Conservation (phyloP, 2,888 invertebrate genomes). For the Meloe dianella region DNA sequence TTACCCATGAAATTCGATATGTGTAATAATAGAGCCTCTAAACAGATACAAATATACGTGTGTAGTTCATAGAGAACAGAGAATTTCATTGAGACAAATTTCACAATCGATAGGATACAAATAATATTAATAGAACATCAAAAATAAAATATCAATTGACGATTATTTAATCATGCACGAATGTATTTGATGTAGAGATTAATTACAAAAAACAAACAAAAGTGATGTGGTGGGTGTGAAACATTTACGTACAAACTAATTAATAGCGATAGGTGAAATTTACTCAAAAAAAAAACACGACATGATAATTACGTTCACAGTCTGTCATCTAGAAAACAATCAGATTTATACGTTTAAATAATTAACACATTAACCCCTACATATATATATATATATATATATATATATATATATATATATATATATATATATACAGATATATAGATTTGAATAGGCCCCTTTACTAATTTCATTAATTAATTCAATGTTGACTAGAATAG, state of each 20-base stretch:
- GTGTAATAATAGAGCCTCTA: too few species aligned
- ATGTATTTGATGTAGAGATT: background rate
- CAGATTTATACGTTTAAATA: background rate
- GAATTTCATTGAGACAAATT: too few species aligned
- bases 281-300: background rate
- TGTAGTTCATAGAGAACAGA: too few species aligned
- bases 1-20: background rate
- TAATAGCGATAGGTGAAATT: background rate
- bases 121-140: background rate
- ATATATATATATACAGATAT: too few species aligned
- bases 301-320: too few species aligned
- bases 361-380: background rate
- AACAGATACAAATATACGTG: too few species aligned
- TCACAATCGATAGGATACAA: too few species aligned
- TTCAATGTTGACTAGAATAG: background rate
- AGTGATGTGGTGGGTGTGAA: background rate
- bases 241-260: background rate
- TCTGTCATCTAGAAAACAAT: too few species aligned
- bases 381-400: too few species aligned
- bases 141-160: background rate
- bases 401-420: too few species aligned
- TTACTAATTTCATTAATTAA: background rate
- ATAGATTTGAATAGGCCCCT: background rate
- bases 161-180: background rate
- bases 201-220: background rate